Conservation (phyloP, 1,140 invertebrate species). For the Rhynchophorus ferrugineus region DNA sequence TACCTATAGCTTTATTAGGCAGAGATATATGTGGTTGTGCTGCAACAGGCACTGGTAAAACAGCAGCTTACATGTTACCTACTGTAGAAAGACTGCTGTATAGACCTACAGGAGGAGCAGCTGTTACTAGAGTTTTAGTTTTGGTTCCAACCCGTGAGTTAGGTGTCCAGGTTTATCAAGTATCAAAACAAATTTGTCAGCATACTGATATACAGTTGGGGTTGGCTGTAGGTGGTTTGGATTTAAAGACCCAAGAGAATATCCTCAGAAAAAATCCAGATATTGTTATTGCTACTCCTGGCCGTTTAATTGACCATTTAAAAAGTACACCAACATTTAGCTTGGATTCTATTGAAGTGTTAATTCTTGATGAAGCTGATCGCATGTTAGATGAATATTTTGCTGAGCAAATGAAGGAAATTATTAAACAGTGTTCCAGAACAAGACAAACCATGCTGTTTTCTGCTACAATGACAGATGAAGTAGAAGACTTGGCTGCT, state of each 20-base stretch:
- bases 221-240: constrained; percentile 85
- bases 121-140: constrained; percentile 80
- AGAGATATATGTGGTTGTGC: constrained; percentile 93
- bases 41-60: constrained; percentile 97
- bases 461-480: constrained; percentile 97
- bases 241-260: constrained; percentile 87
- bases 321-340: constrained; percentile 90
- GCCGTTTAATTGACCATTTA: constrained; percentile 95
- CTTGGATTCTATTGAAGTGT: constrained; percentile 84
- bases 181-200: constrained; percentile 84
- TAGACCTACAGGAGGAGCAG: constrained; percentile 52
- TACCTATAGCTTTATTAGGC: constrained; percentile 86
- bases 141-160: constrained; percentile 95
- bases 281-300: constrained; percentile 96
- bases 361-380: constrained; percentile 93
- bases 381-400: constrained; percentile 98
- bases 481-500: constrained; percentile 73
- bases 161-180: constrained; percentile 86
- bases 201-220: constrained; percentile 77
- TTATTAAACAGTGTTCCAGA: constrained; percentile 80
- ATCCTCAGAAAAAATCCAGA: constrained; percentile 86
- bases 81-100: constrained; percentile 90
- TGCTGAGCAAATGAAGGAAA: constrained; percentile 96
- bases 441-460: constrained; percentile 97
- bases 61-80: constrained; percentile 96